Conservation (phyloP, 2,888 invertebrate species). For the Leptothorax acervorum region DNA sequence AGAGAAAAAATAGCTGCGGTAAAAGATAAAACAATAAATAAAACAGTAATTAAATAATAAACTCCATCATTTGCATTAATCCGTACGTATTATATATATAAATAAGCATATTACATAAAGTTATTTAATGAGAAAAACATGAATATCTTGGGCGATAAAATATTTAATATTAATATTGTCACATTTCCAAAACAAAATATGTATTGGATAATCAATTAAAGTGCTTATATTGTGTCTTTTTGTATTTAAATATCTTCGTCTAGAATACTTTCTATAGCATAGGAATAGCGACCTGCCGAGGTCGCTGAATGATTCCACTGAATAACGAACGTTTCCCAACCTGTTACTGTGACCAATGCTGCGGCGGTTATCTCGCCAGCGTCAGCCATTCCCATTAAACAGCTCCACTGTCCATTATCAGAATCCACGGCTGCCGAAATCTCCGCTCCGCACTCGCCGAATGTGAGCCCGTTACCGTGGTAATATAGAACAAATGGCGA, state of each 20-base stretch:
- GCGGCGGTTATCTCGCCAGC: constrained; percentile 71
- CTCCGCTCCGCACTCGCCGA: constrained; percentile 79
- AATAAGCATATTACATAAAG: background rate
- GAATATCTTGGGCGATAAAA: background rate
- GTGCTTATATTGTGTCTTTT: background rate
- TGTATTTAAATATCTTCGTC: background rate
- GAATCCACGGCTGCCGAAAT: constrained; percentile 71
- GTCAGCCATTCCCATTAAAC: constrained; percentile 77
- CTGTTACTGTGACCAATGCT: constrained; percentile 77
- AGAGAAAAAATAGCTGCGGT: background rate
- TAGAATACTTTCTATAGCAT: background rate
- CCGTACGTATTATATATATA: background rate
- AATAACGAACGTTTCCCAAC: constrained; percentile 64
- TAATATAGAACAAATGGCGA: constrained; percentile 65
- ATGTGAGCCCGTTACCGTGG: constrained; percentile 74
- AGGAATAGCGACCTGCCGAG: background rate
- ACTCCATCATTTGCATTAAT: background rate
- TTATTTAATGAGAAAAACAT: background rate
- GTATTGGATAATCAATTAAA: background rate
- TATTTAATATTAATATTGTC: background rate
- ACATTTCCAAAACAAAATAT: background rate
- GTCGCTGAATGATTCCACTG: background rate
- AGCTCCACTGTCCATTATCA: constrained; percentile 79
- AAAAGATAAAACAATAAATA: background rate
- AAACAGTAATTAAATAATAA: background rate